Evolutionary conservation across 2,888 invertebrate genomes (phyloP).

Genomic region (Candidula unifasciata): DNA sequence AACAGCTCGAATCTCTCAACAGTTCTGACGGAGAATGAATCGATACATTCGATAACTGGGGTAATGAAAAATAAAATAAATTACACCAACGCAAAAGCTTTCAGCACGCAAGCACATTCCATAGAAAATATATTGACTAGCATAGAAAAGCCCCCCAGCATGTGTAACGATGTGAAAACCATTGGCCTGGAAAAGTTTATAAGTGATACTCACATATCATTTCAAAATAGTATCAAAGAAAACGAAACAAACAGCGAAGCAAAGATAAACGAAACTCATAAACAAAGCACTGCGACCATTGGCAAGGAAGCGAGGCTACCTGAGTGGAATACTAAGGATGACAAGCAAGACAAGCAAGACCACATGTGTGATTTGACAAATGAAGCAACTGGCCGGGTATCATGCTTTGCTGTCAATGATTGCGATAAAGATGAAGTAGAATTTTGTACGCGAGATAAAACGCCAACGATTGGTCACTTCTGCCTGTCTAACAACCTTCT

Average conservation of each 20-base stretch:
- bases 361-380: not conserved
- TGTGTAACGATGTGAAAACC: not conserved
- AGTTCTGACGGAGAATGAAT: not conserved
- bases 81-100: not conserved
- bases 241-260: not conserved
- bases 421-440: not conserved
- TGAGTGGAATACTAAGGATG: not conserved
- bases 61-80: not conserved
- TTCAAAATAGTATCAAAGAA: not conserved
- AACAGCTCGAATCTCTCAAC: not conserved
- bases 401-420: not conserved
- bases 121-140: not conserved
- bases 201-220: not conserved
- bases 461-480: slow-evolving; percentile 56
- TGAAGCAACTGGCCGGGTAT: too few species aligned
- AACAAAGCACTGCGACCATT: not conserved
- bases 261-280: not conserved
- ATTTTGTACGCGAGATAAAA: not conserved
- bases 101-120: not conserved
- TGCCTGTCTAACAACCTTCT: slow-evolving; percentile 66
- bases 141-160: too few species aligned
- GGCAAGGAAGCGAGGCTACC: not conserved
- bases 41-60: not conserved
- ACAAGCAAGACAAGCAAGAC: not conserved
- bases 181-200: not conserved